A percentile compares a stretch with the other conserved stretches of the same genome.
Conservation (phyloP, 2,797 vertebrate genomes). For the Mus caroli region DNA sequence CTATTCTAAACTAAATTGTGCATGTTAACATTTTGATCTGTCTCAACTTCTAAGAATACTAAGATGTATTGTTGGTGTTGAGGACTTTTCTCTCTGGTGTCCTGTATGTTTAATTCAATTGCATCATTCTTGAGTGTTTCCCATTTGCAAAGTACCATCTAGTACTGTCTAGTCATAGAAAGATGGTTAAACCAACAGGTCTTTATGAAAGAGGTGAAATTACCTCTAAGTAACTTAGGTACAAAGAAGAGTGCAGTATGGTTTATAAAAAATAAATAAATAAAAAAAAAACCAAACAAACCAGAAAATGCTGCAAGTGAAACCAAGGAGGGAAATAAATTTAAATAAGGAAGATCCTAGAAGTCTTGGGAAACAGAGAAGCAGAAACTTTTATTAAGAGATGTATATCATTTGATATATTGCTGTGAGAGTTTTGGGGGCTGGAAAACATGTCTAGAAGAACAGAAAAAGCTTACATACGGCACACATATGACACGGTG, state of each 20-base stretch:
- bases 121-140: slow-evolving; percentile 63
- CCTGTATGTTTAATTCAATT: slow-evolving; percentile 73
- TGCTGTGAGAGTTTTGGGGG: not conserved
- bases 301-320: not conserved
- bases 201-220: not conserved
- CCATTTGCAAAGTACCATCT: slow-evolving; percentile 60
- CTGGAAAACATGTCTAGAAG: not conserved
- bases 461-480: not conserved
- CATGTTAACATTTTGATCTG: slow-evolving; percentile 79
- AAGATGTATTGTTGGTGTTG: slow-evolving; percentile 65
- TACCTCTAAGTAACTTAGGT: slow-evolving; percentile 39
- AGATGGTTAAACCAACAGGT: slow-evolving; percentile 57
- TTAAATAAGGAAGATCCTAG: slow-evolving; percentile 52
- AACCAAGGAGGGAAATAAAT: slow-evolving; percentile 36
- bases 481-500: not conserved
- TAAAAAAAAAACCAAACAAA: not conserved
- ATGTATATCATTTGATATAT: slow-evolving; percentile 26
- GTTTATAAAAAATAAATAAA: not conserved
- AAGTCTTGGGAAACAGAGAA: slow-evolving; percentile 44
- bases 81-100: slow-evolving; percentile 74
- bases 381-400: slow-evolving; percentile 19
- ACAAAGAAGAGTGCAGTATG: slow-evolving; percentile 26
- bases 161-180: slow-evolving; percentile 10
- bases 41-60: slow-evolving; percentile 80
- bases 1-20: slow-evolving; percentile 81